Conservation (phyloP, 2,797 vertebrate species). For the Bucorvus abyssinicus region DNA sequence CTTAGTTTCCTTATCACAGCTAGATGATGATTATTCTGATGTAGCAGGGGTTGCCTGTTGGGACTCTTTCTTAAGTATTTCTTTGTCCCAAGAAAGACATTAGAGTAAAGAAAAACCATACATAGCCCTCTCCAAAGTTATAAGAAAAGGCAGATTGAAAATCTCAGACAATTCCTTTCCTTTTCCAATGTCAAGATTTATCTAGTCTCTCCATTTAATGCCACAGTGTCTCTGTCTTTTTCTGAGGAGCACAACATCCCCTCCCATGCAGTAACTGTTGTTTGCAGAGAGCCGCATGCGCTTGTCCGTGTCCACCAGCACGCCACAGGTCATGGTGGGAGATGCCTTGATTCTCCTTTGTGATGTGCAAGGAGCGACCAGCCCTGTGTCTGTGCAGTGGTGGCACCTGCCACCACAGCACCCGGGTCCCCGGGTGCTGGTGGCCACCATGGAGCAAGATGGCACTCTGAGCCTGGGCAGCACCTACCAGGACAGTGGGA, state of each 20-base stretch:
- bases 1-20: background rate
- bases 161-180: background rate
- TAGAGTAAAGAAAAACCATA: background rate
- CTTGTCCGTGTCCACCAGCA: constrained; percentile 59
- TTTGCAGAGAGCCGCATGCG: constrained; percentile 75
- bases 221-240: background rate
- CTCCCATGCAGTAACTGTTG: background rate
- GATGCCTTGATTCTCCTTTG: constrained; percentile 75
- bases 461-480: constrained; percentile 76
- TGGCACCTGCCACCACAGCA: constrained; percentile 55
- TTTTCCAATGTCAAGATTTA: background rate
- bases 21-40: background rate
- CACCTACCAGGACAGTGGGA: constrained; percentile 60
- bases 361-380: constrained; percentile 55
- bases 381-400: constrained; percentile 82
- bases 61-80: background rate
- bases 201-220: background rate
- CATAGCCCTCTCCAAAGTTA: background rate
- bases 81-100: background rate
- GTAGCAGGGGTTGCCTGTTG: background rate
- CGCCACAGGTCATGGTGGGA: constrained; percentile 59
- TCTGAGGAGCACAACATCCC: background rate
- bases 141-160: background rate
- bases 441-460: constrained; percentile 76
- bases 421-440: background rate